Evolutionary conservation across 2,888 invertebrate genomes (phyloP).

Genomic region (Hirtodrosophila confusa): DNA sequence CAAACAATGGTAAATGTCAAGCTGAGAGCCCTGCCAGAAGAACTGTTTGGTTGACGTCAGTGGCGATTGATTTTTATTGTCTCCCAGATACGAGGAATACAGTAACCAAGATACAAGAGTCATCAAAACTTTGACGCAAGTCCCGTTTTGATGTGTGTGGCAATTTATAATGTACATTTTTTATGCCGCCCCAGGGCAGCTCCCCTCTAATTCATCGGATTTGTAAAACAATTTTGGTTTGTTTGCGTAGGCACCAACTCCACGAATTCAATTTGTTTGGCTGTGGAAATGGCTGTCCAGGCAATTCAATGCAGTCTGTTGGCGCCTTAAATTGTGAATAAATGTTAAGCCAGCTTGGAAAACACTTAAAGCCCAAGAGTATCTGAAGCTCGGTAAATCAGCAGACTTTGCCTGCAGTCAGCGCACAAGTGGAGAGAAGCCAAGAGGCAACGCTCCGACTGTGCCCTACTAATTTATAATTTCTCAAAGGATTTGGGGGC

Average conservation of each 20-base stretch:
- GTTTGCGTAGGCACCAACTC: constrained; percentile 44
- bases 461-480: constrained; percentile 49
- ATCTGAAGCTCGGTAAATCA: constrained; percentile 26
- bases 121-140: constrained; percentile 53
- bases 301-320: constrained; percentile 1
- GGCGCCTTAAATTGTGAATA: constrained; percentile 1
- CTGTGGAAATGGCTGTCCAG: constrained; percentile 3
- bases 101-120: constrained; percentile 10
- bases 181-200: constrained; percentile 11
- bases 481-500: constrained; percentile 72
- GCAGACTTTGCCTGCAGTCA: constrained; percentile 16
- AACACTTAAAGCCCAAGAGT: constrained; percentile 22
- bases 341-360: constrained; percentile 2
- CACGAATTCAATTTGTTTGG: constrained; percentile 16
- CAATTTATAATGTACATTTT: constrained; percentile 41
- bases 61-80: constrained; percentile 64
- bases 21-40: constrained; percentile 20
- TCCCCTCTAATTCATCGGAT: constrained; percentile 41
- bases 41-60: constrained; percentile 61
- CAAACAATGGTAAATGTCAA: constrained; percentile 43
- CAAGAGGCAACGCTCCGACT: constrained; percentile 20
- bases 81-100: neutral
- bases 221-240: constrained; percentile 56
- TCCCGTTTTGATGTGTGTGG: constrained; percentile 50
- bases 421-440: constrained; percentile 30